Evolutionary conservation across 2,888 invertebrate species (phyloP), one percentile per base, ranked within the genome.

Genomic region (Eledona agricola): DNA sequence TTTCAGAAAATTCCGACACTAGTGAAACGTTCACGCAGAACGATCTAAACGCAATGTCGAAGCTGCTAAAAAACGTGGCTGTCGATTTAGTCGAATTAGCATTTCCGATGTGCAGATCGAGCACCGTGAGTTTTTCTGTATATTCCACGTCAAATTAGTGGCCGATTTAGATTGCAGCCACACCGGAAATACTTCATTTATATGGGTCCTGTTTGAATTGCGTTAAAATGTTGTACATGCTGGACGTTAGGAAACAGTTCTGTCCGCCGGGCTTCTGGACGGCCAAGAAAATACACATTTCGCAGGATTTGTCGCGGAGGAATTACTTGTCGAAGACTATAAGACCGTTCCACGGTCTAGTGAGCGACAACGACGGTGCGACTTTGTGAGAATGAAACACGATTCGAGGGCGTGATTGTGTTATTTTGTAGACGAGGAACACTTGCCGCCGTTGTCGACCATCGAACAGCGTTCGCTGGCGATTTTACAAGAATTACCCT

Each of bases 401-500:
- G 26, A 26, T 40, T 40, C 13, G 4, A 12, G 13, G 4, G 19
- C 6, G 54, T 47, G 4, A 29, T 19, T 20, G 40, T 49, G 2
- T 25, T 47, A 22, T 5, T 16, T 60, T 59, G 53, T 74, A 79
- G 69, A 79, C 81, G 69, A 79, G 80, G 90, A 90, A 62, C 89
- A 90, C 56, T 86, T 89, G 0, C 92, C 93, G 1, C 92, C 92
- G 0, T 77, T 95, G 58, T 91, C 94, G 0, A 90, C 90, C 3
- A 90, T 89, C 58, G 96, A 96, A 76, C 83, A 93, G 20, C 83
- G 96, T 46, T 90, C 93, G 1, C 80, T 95, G 28, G 92, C 93
- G 0, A 87, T 98, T 53, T 78, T 98, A 9, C 86, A 90, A 50
- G 93, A 96, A 75, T 86, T 98, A 55, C 98, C 98, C 0, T 99